Base-by-base conservation (phyloP, 2,888 invertebrate species). In the Callyntrura sp. region DNA sequence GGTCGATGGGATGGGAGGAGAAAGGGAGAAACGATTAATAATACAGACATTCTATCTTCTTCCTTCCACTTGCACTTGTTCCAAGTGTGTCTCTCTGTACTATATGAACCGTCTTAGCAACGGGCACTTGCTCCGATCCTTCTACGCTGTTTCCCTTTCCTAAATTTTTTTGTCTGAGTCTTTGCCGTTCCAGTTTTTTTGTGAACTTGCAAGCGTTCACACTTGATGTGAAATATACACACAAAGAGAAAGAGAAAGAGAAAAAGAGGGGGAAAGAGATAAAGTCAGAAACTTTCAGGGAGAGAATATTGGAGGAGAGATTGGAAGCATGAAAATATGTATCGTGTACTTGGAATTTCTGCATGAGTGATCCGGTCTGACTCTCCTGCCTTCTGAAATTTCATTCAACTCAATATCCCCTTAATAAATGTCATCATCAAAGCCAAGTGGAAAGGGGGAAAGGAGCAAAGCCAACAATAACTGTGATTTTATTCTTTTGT, bases 11-110 rank as follows among this genome's bases (percentile, higher is more conserved):
- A 70, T 35, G n/a, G 25, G n/a, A 85, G 85, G 62, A 85, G 85
- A 28, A 55, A 85, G 60, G 17, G 76, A 62, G 48, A 85, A 85
- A 62, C 85, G 85, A 85, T 85, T 85, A 85, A 85, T 85, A 85
- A 76, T 85, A 85, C 85, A 76, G 35, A 48, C 25, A 45, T 23
- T 70, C n/a, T 43, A 35, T 55, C 23, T n/a, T n/a, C n/a, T n/a
- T 82, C 79, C 35, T 35, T 79, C 17, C 17, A 20, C 45, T 25
- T 70, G n/a, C 43, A 17, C 43, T 23, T 62, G 25, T 62, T 62
- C 60, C n/a, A 62, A 23, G 60, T 62, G 60, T n/a, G n/a, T n/a
- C n/a, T n/a, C n/a, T n/a, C n/a, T n/a, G n/a, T n/a, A n/a, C n/a
- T n/a, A n/a, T n/a, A n/a, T n/a, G n/a, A n/a, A n/a, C n/a, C n/a